Base-by-base conservation (phyloP, 2,797 vertebrate genomes). In the Molossus alvarezi region DNA sequence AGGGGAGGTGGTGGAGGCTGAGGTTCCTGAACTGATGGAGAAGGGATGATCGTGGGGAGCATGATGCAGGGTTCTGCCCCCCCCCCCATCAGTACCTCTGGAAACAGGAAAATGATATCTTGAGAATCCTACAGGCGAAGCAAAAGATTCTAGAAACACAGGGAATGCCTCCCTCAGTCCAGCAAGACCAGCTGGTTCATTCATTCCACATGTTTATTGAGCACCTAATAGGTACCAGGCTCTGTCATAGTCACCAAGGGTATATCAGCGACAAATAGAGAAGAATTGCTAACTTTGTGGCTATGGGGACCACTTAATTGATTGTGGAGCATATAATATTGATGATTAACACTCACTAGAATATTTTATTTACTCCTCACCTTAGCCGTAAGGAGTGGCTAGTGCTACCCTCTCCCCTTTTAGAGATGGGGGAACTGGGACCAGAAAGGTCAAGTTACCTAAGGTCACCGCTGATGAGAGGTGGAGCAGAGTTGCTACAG, bases 41-140 rank as follows among this genome's bases (percentile, higher is more conserved):
- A 67, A 45, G 0, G 0, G 11, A 7, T 6, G 27, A 21, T 14
- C 29, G 0, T 0, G 9, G 48, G 55, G n/a, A 48, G 8, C 4
- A 23, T 81, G 48, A 29, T 9, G n/a, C 33, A 29, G n/a, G 8
- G 72, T 55, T 81, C 76, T 14, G 20, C 37, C 53, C 18, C 5
- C 76, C 75, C 9, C 84, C 33, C 33, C 33, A 64, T 45, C 55
- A 12, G 85, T 29, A 4, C 51, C 48, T 83, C 88, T 75, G 55
- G 64, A 73, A 37, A 41, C 1, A 11, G 55, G 58, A 91, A 83
- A 71, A n/a, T 17, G 55, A 3, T 25, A 9, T 10, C 27, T 45
- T 41, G 41, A 62, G 67, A 57, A 20, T 21, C 33, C 29, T 45
- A 1, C 6, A 11, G 21, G n/a, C 13, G 73, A 85, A 53, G 45